These are phyloP conservation scores for Triplophysa tibetana DNA, from an alignment of 2,113 vertebrate species.

Conservation along the genomic window DNA sequence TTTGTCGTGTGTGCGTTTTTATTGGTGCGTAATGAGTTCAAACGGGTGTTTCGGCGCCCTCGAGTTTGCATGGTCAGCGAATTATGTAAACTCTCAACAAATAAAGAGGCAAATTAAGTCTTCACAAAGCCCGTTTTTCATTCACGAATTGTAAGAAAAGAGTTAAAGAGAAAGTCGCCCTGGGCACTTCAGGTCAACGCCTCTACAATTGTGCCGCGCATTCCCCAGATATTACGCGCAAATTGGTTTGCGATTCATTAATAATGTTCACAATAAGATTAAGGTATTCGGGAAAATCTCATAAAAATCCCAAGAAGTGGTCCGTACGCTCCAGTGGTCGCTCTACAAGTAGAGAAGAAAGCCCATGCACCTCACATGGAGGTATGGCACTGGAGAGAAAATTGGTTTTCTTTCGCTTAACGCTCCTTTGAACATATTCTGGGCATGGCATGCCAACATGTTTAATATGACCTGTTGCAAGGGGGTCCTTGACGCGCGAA, in stretches of 20 bases:
- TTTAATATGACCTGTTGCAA: slow-evolving; percentile 73
- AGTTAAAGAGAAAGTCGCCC: slow-evolving; percentile 8
- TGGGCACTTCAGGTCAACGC: slow-evolving; percentile 63
- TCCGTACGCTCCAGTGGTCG: slow-evolving; percentile 76
- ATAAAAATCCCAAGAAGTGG: slow-evolving; percentile 73
- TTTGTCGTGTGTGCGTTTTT: background rate
- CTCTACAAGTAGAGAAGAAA: slow-evolving; percentile 61
- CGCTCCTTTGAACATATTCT: slow-evolving; percentile 73
- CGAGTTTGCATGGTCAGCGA: background rate
- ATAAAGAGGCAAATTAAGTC: slow-evolving; percentile 56
- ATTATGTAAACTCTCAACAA: slow-evolving; percentile 36
- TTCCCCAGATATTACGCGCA: slow-evolving; percentile 83
- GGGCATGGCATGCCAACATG: slow-evolving; percentile 75
- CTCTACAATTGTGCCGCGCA: slow-evolving; percentile 67
- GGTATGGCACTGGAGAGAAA: slow-evolving; percentile 69
- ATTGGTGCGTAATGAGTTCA: background rate
- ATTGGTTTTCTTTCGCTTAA: slow-evolving; percentile 78
- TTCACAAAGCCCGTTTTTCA: slow-evolving; percentile 47
- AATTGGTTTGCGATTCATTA: slow-evolving; percentile 88
- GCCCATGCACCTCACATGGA: slow-evolving; percentile 73
- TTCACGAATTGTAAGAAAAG: slow-evolving; percentile 28
- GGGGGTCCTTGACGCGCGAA: slow-evolving; percentile 74
- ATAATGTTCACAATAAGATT: slow-evolving; percentile 88
- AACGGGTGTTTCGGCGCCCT: background rate
- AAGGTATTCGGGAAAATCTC: slow-evolving; percentile 81